Evolutionary conservation across 2,888 invertebrate genomes (phyloP), one percentile per base, ranked within the genome.

Genomic region (Chelonus formosanus): DNA sequence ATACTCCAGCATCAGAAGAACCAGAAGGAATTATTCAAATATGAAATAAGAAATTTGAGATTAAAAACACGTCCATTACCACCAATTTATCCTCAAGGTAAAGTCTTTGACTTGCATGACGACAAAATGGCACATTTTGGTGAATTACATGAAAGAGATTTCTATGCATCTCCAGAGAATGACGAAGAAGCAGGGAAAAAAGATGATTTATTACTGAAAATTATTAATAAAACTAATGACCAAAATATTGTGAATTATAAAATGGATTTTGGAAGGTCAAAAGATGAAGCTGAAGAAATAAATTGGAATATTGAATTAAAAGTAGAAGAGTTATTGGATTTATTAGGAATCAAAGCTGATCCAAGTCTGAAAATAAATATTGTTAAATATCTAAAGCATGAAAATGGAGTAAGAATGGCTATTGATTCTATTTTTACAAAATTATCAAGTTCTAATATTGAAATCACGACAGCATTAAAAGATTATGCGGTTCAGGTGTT

Each of bases 1-100:
- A 82, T 87, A 47, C 69, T 85, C 7, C 76, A 80, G 55, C 77
- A 78, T 60, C 86, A 87, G 76, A 71, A 77, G 45, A 72, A 74
- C 36, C 84, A 86, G 63, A 82, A 76, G 44, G 67, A 74, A 64
- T 54, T 76, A 32, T 75, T 80, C 34, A 70, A 64, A 3, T 70
- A 74, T 43, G 75, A 81, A 34, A 76, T 80, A 43, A 72, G 72
- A 57, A 78, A 71, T 64, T 71, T 80, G 35, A 73, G 71, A 45
- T 53, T 76, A 4, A 75, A 76, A 45, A 67, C 74, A n/a, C 69
- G 69, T 32, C 55, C 70, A 4, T 58, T 74, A 53, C 71, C 71
- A 32, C 71, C 71, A 34, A 67, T 70, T 48, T 68, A 67, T 44
- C 10, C 54, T 8, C 56, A 48, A 48, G 31, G 6, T n/a, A 48